A percentile compares a stretch with the other conserved stretches of the same genome.
Conservation (phyloP, 2,797 vertebrate species). For the Dicrostonyx torquatus region DNA sequence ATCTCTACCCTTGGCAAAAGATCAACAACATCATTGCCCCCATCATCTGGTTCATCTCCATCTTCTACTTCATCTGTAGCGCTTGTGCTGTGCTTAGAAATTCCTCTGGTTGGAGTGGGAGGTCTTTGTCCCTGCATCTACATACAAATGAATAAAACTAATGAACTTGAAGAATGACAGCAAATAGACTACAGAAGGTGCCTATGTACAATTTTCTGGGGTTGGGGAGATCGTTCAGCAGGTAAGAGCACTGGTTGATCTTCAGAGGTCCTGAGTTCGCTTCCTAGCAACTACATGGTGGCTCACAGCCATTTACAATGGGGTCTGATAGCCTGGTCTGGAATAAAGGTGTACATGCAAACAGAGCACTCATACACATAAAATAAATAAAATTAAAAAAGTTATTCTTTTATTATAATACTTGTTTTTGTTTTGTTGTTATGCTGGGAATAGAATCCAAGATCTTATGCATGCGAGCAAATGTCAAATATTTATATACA, state of each 20-base stretch:
- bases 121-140: conserved; percentile 97
- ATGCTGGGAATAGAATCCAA: not conserved
- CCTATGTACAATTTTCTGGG: not conserved
- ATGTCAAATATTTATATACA: conserved; percentile 38
- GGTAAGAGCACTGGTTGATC: not conserved
- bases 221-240: not conserved
- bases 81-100: conserved; percentile 84
- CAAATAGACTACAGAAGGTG: not conserved
- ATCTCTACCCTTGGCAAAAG: conserved; percentile 95
- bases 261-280: not conserved
- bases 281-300: not conserved
- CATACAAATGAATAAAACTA: conserved; percentile 49
- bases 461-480: not conserved
- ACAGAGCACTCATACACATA: not conserved
- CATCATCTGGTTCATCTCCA: conserved; percentile 86
- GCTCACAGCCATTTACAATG: not conserved
- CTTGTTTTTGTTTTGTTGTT: not conserved
- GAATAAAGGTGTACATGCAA: not conserved
- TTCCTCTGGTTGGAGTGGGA: conserved; percentile 89
- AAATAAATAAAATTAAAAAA: not conserved
- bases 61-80: conserved; percentile 89
- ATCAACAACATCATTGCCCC: conserved; percentile 92
- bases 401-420: not conserved
- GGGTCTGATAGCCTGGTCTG: not conserved
- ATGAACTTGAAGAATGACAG: conserved; percentile 14